Base-by-base conservation (phyloP, 2,888 invertebrate species). In the Drosophila mimetica region DNA sequence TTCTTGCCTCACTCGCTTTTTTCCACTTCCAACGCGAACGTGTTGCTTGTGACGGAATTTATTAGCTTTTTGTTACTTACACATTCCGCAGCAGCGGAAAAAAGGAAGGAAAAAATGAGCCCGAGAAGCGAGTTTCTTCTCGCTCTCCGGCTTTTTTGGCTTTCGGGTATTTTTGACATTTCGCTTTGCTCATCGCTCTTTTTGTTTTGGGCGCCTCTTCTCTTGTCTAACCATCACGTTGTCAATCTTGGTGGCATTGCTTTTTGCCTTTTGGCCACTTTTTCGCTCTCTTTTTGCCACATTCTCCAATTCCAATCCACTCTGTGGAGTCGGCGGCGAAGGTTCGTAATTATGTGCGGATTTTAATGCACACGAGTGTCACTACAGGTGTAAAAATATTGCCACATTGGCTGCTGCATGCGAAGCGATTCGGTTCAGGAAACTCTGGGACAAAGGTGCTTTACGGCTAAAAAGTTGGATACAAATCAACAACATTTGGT, bases 201-300 rank as follows among this genome's bases (percentile, higher is more conserved):
- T 83, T 81, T 78, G 71, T 77, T 84, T 73, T 73, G 79, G 69
- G 66, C 72, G 69, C 66, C 73, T 76, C 77, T 86, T 89, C 88
- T 70, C 71, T 52, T 77, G 89, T 89, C 84, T 83, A 88, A 86
- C 81, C 84, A 85, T 89, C 84, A 89, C 69, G 79, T 71, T 90
- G 89, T 89, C 90, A 90, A 89, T 88, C 89, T 82, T 84, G 83
- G 84, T 89, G 88, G 89, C 77, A 88, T 84, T 83, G 75, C 77
- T 89, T 83, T 65, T 76, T 37, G 51, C 63, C 63, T 71, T 71
- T 53, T 37, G 51, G 36, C 66, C 67, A 34, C 51, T 28, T 72
- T 53, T 54, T 72, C 75, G 58, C 64, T 66, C 66, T 53, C 51
- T 39, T 74, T 75, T 76, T 22, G 25, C 57, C 52, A 67, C 18